A percentile compares a stretch with the other conserved stretches of the same genome.
Evolutionary conservation across 1,140 invertebrate genomes (phyloP).

Genomic region (Drosophila ercepeae): DNA sequence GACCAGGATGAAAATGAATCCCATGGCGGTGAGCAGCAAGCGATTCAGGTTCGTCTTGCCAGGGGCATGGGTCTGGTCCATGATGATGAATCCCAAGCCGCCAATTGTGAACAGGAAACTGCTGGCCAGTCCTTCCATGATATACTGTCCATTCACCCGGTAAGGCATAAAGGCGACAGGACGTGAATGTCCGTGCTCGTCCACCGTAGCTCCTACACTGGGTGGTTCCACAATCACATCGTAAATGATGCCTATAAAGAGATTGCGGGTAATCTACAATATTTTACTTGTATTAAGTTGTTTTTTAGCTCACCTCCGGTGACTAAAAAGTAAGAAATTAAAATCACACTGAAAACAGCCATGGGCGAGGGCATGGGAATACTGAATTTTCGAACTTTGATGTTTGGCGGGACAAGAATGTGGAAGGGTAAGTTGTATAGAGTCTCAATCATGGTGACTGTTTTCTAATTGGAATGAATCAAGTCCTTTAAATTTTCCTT

Average conservation of each 20-base stretch:
- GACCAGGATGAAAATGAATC: constrained; percentile 96
- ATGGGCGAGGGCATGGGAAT: constrained; percentile 94
- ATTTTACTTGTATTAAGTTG: background rate
- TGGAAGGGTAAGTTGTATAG: constrained; percentile 92
- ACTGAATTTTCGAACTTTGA: constrained; percentile 93
- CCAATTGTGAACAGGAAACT: constrained; percentile 98
- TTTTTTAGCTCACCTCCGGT: constrained; percentile 93
- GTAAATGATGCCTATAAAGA: constrained; percentile 95
- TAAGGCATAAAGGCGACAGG: constrained; percentile 99
- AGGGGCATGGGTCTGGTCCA: constrained; percentile 97
- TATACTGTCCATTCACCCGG: constrained; percentile 98
- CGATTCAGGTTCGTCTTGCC: constrained; percentile 96
- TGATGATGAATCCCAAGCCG: constrained; percentile 97
- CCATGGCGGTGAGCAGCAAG: constrained; percentile 95
- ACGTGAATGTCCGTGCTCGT: constrained; percentile 97
- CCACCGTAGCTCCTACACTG: constrained; percentile 98
- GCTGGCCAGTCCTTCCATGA: constrained; percentile 98
- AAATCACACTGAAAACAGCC: constrained; percentile 94
- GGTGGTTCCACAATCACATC: constrained; percentile 99
- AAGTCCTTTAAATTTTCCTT: background rate
- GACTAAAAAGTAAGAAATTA: constrained; percentile 98
- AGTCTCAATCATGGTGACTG: constrained; percentile 88
- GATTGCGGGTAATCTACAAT: background rate
- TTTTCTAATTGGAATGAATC: background rate
- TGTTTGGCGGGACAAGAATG: constrained; percentile 94